Conservation (phyloP, 2,797 vertebrate species). For the Phataginus tricuspis region DNA sequence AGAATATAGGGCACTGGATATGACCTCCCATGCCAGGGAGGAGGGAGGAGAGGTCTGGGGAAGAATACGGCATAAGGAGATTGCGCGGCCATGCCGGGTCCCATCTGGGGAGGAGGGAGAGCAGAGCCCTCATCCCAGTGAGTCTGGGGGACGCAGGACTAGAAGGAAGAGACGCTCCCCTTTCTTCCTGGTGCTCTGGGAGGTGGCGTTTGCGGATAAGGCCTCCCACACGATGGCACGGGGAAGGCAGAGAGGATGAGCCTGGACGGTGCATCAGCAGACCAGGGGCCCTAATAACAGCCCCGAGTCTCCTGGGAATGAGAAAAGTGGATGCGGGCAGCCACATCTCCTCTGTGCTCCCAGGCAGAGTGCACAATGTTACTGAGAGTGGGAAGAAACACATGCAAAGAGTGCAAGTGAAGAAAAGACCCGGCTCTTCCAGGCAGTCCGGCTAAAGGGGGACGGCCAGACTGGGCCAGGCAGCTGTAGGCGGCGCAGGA, state of each 20-base stretch:
- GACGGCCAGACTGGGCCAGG: neutral
- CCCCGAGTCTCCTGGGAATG: neutral
- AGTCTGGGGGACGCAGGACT: neutral
- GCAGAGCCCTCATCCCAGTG: neutral
- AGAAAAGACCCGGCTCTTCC: neutral
- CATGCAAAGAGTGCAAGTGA: neutral
- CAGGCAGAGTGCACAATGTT: neutral
- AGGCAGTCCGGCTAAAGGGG: neutral
- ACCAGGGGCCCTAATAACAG: neutral
- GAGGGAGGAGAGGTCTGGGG: neutral
- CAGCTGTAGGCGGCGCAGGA: neutral
- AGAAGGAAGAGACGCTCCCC: too few relatives aligned
- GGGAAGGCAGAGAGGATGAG: neutral
- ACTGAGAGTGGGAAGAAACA: neutral
- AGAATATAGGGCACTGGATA: neutral
- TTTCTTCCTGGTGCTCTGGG: neutral
- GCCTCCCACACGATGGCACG: neutral
- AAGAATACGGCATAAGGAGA: neutral
- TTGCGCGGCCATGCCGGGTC: neutral
- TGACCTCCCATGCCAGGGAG: neutral
- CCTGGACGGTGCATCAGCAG: too few relatives aligned
- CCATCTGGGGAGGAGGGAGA: neutral
- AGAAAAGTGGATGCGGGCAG: neutral
- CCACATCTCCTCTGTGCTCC: rapidly evolving
- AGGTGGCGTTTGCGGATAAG: neutral